Base-by-base conservation (phyloP, 2,888 invertebrate species). In the Dryococelus australis region DNA sequence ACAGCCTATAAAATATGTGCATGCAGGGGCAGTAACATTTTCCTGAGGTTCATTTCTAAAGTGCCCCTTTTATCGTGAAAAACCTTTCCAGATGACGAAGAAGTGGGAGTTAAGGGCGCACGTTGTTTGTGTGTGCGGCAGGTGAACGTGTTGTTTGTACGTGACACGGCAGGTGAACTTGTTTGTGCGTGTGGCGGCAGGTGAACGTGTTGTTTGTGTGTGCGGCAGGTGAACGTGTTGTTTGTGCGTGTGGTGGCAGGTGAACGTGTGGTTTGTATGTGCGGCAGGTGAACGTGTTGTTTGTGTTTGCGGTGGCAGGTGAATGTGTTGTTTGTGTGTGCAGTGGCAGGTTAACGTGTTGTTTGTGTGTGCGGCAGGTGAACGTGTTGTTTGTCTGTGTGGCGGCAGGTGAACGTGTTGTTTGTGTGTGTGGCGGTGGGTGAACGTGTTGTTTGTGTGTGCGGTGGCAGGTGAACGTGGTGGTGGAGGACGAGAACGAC, bases 401-500 rank as follows among this genome's bases (percentile, higher is more conserved):
- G 10, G 47, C 12, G 9, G 47, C 86, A 93, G 92, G 93, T 97
- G 0, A 96, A 95, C 20, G 94, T 98, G 51, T 93, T 95, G 87
- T 47, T 47, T 16, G 12, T 13, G 47, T 2, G 47, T 6, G 10
- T 1, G 10, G 47, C 12, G 9, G 47, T 85, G 93, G 92, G 93
- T 97, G 0, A 96, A 95, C 20, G 35, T 35, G 35, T 35, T 47
- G 16, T 47, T 47, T 16, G 12, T 13, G 47, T 2, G 47, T 6
- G 10, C 10, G 10, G 47, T 47, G 9, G 47, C 86, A 93, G 92
- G 93, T 97, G 0, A 96, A 95, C 20, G 94, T 98, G 51, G 93
- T 95, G 87, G 97, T 98, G 0, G 96, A 97, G 88, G 98, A 98
- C 91, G 97, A 97, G 88, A 98, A 98, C 91, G 98, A 98, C 91